These are phyloP conservation scores for Tanypteryx hageni DNA, from an alignment of 2,888 invertebrate genomes.

Conservation along the genomic window DNA sequence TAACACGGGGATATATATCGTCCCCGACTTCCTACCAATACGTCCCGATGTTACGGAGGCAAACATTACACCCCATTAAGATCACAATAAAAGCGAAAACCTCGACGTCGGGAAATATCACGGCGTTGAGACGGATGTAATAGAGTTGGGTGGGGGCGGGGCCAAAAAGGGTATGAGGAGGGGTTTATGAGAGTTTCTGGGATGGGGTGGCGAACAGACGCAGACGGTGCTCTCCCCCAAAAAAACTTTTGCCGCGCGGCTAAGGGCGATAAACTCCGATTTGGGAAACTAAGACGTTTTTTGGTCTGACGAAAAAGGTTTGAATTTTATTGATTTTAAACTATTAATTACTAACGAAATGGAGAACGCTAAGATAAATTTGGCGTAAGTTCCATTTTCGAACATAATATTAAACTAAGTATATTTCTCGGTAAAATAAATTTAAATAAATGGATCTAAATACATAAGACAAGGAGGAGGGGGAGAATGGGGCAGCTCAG, in stretches of 20 bases:
- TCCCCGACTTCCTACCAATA: constrained; percentile 17
- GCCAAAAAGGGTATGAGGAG: neutral
- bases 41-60: neutral
- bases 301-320: too few relatives aligned
- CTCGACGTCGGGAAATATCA: constrained; percentile 48
- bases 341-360: too few relatives aligned
- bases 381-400: too few relatives aligned
- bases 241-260: too few relatives aligned
- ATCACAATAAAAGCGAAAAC: constrained; percentile 29
- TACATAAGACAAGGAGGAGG: neutral
- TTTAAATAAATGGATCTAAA: too few relatives aligned
- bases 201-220: constrained; percentile 22
- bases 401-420: too few relatives aligned
- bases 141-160: neutral
- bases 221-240: neutral
- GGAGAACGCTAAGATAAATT: too few relatives aligned
- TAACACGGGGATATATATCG: neutral
- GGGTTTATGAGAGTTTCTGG: constrained; percentile 37
- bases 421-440: too few relatives aligned
- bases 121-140: constrained; percentile 32
- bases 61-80: constrained; percentile 37
- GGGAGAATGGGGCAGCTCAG: neutral
- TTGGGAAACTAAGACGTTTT: too few relatives aligned
- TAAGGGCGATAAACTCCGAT: neutral
- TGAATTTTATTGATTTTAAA: too few relatives aligned